These are phyloP conservation scores for Bombyx mandarina DNA, from an alignment of 1,140 invertebrate species.

Conservation along the genomic window DNA sequence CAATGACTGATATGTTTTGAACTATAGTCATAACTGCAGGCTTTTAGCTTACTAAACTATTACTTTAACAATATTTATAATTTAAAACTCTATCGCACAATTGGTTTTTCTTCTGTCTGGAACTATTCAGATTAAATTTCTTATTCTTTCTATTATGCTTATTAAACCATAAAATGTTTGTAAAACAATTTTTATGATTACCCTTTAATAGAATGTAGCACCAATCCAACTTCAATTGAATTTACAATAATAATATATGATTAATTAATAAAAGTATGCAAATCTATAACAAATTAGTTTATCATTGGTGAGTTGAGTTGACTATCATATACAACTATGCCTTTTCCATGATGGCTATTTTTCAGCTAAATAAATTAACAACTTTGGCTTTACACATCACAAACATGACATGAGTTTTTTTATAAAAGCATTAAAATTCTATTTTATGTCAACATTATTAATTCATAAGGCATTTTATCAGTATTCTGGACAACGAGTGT, in stretches of 20 bases:
- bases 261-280: neutral
- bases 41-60: neutral
- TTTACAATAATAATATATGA: neutral
- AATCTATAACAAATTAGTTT: constrained; percentile 3
- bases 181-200: constrained; percentile 8
- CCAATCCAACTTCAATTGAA: constrained; percentile 29
- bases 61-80: neutral
- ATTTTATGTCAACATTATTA: constrained; percentile 11
- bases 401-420: constrained; percentile 46
- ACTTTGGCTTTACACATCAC: constrained; percentile 43
- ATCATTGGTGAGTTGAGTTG: too few species aligned
- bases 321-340: too few species aligned
- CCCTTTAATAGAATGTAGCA: constrained; percentile 36
- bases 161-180: neutral
- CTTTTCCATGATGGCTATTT: neutral
- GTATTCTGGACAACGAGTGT: constrained; percentile 74
- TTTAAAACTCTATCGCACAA: neutral
- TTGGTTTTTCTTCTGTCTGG: neutral
- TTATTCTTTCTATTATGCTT: too few species aligned
- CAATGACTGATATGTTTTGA: constrained; percentile 13
- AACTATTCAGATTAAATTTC: neutral
- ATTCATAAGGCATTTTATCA: constrained; percentile 37
- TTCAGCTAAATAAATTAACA: constrained; percentile 12
- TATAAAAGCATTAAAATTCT: constrained; percentile 31
- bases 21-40: constrained; percentile 8